A percentile compares a stretch with the other conserved stretches of the same genome.
Evolutionary conservation across 2,113 vertebrate species (phyloP).

Genomic region (Pycnonotus jocosus): DNA sequence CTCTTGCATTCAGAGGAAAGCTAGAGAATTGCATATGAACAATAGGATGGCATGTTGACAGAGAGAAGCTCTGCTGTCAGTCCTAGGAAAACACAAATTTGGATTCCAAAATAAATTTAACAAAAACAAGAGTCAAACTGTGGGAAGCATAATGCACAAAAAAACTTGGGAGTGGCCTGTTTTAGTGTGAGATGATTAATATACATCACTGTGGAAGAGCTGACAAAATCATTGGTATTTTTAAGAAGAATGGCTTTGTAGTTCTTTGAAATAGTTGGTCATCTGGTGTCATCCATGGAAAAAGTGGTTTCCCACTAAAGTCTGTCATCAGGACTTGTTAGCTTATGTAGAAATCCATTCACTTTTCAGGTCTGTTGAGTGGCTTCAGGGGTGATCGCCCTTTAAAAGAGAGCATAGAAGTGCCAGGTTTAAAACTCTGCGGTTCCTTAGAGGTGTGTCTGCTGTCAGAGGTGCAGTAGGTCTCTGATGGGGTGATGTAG

Average conservation of each 20-base stretch:
- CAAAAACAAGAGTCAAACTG: not conserved
- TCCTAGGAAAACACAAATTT: not conserved
- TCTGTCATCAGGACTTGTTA: not conserved
- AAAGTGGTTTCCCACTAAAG: not conserved
- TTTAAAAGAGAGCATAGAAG: not conserved
- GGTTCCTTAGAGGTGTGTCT: not conserved
- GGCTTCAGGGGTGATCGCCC: not conserved
- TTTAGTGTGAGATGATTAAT: not conserved
- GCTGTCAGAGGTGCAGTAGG: not conserved
- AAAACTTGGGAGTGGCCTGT: not conserved
- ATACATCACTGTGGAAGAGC: not conserved
- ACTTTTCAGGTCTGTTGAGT: not conserved
- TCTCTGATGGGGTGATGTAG: accelerated
- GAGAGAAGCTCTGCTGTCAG: not conserved
- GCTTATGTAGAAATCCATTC: not conserved
- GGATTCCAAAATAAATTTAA: not conserved
- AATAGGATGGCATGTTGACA: not conserved
- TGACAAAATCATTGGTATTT: not conserved
- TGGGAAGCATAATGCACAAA: accelerated
- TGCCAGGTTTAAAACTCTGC: not conserved
- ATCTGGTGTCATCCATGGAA: not conserved
- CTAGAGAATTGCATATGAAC: not conserved
- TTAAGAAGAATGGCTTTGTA: not conserved
- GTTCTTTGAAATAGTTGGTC: not conserved
- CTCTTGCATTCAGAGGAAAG: not conserved